Evolutionary conservation across 2,797 vertebrate species (phyloP).

Genomic region (Coilia nasus): DNA sequence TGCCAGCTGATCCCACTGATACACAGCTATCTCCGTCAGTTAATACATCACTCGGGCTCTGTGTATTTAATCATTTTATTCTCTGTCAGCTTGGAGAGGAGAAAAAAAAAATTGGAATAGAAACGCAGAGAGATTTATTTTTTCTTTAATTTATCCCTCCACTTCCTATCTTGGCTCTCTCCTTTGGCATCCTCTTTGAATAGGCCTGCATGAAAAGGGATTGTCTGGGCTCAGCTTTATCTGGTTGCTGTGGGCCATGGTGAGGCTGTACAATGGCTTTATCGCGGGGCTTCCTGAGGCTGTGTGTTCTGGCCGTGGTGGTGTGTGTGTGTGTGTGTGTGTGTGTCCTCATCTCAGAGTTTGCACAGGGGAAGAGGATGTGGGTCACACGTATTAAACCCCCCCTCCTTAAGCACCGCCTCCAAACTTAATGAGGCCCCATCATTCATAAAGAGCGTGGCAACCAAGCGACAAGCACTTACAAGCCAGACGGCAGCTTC

Average conservation of each 20-base stretch:
- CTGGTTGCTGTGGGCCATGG: background rate
- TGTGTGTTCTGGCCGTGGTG: background rate
- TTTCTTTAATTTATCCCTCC: background rate
- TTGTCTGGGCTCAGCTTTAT: background rate
- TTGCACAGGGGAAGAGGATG: slow-evolving; percentile 11
- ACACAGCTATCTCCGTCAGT: background rate
- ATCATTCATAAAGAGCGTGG: background rate
- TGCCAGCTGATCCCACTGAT: background rate
- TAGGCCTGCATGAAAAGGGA: background rate
- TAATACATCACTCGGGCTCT: background rate
- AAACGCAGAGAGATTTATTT: background rate
- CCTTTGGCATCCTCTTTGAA: background rate
- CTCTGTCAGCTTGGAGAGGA: background rate
- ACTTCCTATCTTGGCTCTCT: background rate
- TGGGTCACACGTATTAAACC: slow-evolving; percentile 25
- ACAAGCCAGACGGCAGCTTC: background rate
- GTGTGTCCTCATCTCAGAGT: background rate
- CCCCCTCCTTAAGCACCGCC: background rate
- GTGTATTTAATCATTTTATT: background rate
- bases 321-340: background rate
- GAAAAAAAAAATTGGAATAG: background rate
- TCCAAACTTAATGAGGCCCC: background rate
- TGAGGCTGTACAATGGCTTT: background rate
- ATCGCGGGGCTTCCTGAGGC: background rate
- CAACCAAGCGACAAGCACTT: background rate